Percentiles rank a stretch among this genome's conserved stretches.
These are phyloP conservation scores for Melanotaenia boesemani DNA, from an alignment of 2,797 vertebrate genomes.

Conservation along the genomic window DNA sequence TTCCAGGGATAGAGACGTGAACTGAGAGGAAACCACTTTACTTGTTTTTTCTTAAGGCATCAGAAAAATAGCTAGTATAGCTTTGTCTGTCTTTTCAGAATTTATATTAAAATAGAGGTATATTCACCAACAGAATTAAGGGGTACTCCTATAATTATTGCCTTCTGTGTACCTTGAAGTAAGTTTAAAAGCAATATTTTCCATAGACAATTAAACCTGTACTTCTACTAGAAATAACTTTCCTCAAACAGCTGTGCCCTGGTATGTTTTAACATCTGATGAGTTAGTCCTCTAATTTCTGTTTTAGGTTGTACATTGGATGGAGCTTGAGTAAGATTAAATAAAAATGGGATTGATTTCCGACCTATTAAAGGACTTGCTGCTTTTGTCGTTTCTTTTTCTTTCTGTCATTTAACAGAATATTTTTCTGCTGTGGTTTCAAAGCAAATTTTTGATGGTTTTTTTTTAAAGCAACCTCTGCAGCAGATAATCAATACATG, in stretches of 20 bases:
- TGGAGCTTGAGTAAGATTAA: neutral
- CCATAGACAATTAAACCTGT: neutral
- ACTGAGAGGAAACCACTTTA: neutral
- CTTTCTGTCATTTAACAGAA: neutral
- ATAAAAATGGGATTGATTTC: neutral
- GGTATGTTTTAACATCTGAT: neutral
- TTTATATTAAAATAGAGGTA: neutral
- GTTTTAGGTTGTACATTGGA: neutral
- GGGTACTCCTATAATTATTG: neutral
- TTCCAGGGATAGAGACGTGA: neutral
- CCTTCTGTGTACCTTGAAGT: neutral
- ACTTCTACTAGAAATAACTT: conserved; percentile 11
- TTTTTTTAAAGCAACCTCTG: neutral
- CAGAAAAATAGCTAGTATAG: neutral
- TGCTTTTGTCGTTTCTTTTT: neutral
- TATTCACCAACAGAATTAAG: neutral
- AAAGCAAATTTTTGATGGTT: neutral
- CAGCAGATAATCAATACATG: neutral
- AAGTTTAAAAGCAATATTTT: neutral
- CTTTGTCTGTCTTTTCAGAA: neutral
- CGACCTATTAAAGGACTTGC: neutral
- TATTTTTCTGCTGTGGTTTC: neutral
- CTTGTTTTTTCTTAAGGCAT: no score
- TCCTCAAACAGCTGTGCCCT: conserved; percentile 19
- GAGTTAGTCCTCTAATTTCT: neutral